These are phyloP conservation scores for Euphonia xanthogaster DNA, from an alignment of 2,797 vertebrate species.

Conservation along the genomic window DNA sequence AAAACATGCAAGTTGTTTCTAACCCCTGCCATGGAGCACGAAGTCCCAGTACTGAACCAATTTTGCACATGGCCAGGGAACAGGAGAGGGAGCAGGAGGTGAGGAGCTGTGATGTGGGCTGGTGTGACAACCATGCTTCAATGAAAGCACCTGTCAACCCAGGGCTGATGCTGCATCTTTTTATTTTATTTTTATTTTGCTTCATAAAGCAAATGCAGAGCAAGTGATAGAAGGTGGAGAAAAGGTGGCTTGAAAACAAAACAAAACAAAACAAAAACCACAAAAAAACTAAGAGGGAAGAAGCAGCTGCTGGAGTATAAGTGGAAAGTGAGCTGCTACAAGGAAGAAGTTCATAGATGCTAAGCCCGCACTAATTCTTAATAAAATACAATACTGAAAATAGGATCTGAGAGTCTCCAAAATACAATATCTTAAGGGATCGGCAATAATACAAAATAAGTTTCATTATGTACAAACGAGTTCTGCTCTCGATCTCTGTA, in stretches of 20 bases:
- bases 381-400: slow-evolving; percentile 82
- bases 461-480: slow-evolving; percentile 84
- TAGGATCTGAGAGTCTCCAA: slow-evolving; percentile 76
- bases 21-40: background rate
- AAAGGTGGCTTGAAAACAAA: slow-evolving; percentile 63
- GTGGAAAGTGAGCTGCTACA: slow-evolving; percentile 35
- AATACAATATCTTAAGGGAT: slow-evolving; percentile 83
- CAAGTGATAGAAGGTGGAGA: slow-evolving; percentile 26
- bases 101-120: background rate
- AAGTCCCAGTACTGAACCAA: background rate
- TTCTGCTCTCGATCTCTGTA: slow-evolving; percentile 83
- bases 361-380: slow-evolving; percentile 81
- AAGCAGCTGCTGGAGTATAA: slow-evolving; percentile 58
- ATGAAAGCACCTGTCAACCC: slow-evolving; percentile 56
- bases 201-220: slow-evolving; percentile 81
- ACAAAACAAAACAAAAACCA: background rate
- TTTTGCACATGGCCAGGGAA: background rate
- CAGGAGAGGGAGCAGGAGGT: background rate
- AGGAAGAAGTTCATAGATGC: slow-evolving; percentile 59
- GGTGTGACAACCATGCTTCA: background rate
- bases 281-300: background rate
- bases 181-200: slow-evolving; percentile 82
- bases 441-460: slow-evolving; percentile 83
- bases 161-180: slow-evolving; percentile 81
- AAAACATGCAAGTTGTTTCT: background rate